Percentiles rank a stretch among this genome's conserved stretches.
Conservation (phyloP, 2,113 vertebrate species). For the Burhinus oedicnemus region DNA sequence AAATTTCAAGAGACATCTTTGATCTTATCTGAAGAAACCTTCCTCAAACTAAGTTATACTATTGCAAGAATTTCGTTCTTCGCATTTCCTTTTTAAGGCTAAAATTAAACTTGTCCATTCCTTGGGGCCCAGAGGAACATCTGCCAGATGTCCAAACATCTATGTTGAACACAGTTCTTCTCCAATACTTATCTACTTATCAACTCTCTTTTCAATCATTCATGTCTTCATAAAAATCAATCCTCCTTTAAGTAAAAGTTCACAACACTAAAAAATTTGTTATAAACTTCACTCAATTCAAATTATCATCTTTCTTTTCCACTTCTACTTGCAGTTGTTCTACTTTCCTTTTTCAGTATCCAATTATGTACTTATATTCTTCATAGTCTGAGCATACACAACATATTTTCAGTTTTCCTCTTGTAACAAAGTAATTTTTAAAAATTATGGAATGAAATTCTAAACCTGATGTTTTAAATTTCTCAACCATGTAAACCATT, state of each 20-base stretch:
- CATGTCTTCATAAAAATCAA: constrained; percentile 34
- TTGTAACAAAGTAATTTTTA: background rate
- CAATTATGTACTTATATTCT: background rate
- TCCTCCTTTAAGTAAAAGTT: constrained; percentile 40
- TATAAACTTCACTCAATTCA: background rate
- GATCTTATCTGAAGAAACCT: constrained; percentile 55
- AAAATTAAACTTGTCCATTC: constrained; percentile 79
- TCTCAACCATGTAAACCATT: background rate
- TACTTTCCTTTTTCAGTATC: constrained; percentile 17
- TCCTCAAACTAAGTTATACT: constrained; percentile 68
- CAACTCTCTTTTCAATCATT: constrained; percentile 56
- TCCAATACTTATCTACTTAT: constrained; percentile 58
- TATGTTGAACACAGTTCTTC: constrained; percentile 51
- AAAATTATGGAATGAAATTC: background rate
- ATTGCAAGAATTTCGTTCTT: constrained; percentile 74
- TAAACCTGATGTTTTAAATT: background rate
- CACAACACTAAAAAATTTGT: background rate
- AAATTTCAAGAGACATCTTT: constrained; percentile 40
- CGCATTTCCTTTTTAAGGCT: constrained; percentile 76
- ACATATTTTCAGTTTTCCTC: background rate
- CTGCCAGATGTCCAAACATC: constrained; percentile 75
- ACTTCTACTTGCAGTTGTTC: background rate
- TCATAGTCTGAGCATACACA: background rate
- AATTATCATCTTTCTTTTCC: background rate
- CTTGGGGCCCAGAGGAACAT: constrained; percentile 72